Evolutionary conservation across 2,888 invertebrate species (phyloP), one percentile per base, ranked within the genome.

Genomic region (Clunio marinus): DNA sequence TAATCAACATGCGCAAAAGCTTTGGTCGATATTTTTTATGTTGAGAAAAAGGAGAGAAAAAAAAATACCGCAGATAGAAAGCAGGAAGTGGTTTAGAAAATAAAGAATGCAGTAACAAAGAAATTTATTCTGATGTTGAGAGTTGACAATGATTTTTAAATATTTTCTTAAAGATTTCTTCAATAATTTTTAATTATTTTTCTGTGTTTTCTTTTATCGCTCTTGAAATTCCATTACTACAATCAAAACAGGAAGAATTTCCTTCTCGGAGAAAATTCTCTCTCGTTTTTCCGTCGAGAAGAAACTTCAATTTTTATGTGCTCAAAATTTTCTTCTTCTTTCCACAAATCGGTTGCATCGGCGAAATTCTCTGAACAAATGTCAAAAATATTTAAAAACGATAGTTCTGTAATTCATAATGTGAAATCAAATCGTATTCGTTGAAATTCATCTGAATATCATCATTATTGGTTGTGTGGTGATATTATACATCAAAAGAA

Each of bases 321-420:
- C 57, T 57, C 57, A 57, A 51, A 41, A 57, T 24, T 57, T 57
- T 57, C 57, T 57, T 57, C 57, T 57, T 57, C 57, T 57, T 57
- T 25, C 15, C 57, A 15, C 25, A 57, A 57, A 15, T 27, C 57
- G 13, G 57, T 17, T 57, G 57, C 57, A 57, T 51, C 51, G 17
- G 22, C 20, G 20, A 51, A 51, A 17, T 5, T 15, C n/a, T 41
- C 41, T 5, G n/a, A n/a, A n/a, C n/a, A n/a, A n/a, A n/a, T n/a
- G n/a, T n/a, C n/a, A n/a, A n/a, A n/a, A n/a, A n/a, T n/a, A n/a
- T n/a, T n/a, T n/a, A n/a, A n/a, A n/a, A n/a, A n/a, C n/a, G n/a
- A n/a, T n/a, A n/a, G n/a, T n/a, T n/a, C n/a, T n/a, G n/a, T n/a
- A n/a, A n/a, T n/a, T n/a, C n/a, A n/a, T n/a, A n/a, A n/a, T n/a